Percentiles rank a stretch among this genome's conserved stretches.
These are phyloP conservation scores for Rhinoderma darwinii DNA, from an alignment of 2,113 vertebrate species.

Conservation along the genomic window DNA sequence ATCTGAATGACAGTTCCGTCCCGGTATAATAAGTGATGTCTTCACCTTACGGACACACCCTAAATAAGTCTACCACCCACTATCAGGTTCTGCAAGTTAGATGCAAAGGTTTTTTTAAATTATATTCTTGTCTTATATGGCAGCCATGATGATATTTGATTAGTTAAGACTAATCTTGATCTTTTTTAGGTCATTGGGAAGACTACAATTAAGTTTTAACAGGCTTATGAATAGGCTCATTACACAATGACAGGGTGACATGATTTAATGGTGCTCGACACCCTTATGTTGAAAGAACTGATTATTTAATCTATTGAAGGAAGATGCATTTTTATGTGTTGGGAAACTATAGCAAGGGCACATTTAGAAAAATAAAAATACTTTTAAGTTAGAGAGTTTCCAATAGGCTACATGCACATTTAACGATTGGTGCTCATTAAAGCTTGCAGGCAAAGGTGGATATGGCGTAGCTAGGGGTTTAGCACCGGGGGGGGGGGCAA, in stretches of 20 bases:
- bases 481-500: too few species aligned
- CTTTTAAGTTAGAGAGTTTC: too few species aligned
- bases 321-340: not conserved
- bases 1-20: slow-evolving; percentile 11
- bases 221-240: slow-evolving; percentile 5
- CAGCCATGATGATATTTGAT: slow-evolving; percentile 15
- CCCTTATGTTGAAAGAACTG: slow-evolving; percentile 6
- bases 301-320: not conserved
- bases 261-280: slow-evolving; percentile 16
- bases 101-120: not conserved
- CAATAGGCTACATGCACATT: not conserved
- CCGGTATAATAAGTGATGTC: slow-evolving; percentile 22
- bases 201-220: slow-evolving; percentile 36
- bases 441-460: too few species aligned
- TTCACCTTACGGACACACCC: slow-evolving; percentile 9
- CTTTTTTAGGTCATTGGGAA: slow-evolving; percentile 23
- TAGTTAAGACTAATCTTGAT: not conserved
- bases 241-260: not conserved
- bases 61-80: not conserved
- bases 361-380: not conserved
- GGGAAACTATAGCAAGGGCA: not conserved
- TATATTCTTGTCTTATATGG: not conserved
- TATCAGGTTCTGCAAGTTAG: slow-evolving; percentile 33
- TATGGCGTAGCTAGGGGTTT: too few species aligned
- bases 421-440: too few species aligned